Conservation (phyloP, 2,797 vertebrate genomes). For the Octomys mimax region DNA sequence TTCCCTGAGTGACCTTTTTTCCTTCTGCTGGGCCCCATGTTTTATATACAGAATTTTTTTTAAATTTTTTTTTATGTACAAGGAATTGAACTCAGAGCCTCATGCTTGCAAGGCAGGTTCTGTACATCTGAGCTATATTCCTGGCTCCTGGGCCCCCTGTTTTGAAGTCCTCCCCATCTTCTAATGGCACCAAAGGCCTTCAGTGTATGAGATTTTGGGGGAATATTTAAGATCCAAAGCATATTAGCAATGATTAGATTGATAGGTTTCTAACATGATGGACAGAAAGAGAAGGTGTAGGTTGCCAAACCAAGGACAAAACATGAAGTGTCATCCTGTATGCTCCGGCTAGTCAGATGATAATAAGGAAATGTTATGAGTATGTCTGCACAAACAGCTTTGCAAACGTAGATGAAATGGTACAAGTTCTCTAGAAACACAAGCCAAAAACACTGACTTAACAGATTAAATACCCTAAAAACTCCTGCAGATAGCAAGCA, state of each 20-base stretch:
- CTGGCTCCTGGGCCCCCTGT: not conserved
- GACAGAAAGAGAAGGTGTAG: not conserved
- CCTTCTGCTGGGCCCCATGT: not conserved
- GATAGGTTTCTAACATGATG: not conserved
- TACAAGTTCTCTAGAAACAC: not conserved
- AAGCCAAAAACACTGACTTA: not conserved
- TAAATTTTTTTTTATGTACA: too few species aligned
- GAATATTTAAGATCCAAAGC: not conserved
- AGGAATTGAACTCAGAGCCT: too few species aligned
- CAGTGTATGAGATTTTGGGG: too few species aligned
- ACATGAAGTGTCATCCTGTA: not conserved
- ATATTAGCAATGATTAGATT: not conserved
- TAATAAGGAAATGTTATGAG: not conserved
- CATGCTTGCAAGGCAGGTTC: too few species aligned
- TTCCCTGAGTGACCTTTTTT: not conserved
- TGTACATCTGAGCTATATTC: too few species aligned
- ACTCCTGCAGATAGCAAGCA: not conserved
- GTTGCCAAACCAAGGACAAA: not conserved
- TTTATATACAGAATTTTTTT: not conserved
- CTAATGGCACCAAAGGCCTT: not conserved
- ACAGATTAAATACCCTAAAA: not conserved
- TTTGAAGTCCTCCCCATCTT: not conserved
- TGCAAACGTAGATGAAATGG: not conserved
- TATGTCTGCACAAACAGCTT: not conserved
- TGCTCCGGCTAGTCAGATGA: not conserved